phyloP scores from a whole-genome alignment of 2,113 vertebrate genomes.

The Bettongia penicillata region DNA sequence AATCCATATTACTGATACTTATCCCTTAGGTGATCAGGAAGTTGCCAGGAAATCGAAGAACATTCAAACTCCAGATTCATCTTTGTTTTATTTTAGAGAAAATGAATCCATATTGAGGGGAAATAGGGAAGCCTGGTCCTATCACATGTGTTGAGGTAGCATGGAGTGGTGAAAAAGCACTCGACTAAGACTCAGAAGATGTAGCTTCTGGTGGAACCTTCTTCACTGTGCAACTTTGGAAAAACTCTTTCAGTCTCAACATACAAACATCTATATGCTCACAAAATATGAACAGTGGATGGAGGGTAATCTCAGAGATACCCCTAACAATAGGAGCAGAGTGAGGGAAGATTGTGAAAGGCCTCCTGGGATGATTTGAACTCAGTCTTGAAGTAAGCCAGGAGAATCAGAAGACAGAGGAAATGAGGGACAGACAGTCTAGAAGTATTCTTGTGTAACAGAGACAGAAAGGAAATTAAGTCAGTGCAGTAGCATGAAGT shows the following conservation, averaged over 20 bases:
- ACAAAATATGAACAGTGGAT: background rate
- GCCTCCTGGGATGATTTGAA: background rate
- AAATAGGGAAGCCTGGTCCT: background rate
- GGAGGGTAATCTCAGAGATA: background rate
- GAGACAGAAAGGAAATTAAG: constrained; percentile 4
- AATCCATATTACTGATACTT: background rate
- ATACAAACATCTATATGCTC: background rate
- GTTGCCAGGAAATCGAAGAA: background rate
- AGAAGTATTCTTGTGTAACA: background rate
- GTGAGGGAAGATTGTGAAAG: background rate
- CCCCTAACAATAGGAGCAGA: background rate
- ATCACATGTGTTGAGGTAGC: background rate
- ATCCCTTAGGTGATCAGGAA: background rate
- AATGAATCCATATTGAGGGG: background rate
- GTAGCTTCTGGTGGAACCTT: background rate
- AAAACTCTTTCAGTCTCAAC: background rate
- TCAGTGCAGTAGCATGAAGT: background rate
- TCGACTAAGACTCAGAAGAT: background rate
- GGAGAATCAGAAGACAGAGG: background rate
- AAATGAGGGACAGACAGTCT: background rate
- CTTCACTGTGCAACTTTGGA: background rate
- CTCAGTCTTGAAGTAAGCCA: background rate
- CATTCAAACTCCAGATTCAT: background rate
- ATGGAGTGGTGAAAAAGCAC: background rate
- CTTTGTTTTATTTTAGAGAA: background rate